Conservation (phyloP, 2,113 vertebrate species). For the Serinus canaria region DNA sequence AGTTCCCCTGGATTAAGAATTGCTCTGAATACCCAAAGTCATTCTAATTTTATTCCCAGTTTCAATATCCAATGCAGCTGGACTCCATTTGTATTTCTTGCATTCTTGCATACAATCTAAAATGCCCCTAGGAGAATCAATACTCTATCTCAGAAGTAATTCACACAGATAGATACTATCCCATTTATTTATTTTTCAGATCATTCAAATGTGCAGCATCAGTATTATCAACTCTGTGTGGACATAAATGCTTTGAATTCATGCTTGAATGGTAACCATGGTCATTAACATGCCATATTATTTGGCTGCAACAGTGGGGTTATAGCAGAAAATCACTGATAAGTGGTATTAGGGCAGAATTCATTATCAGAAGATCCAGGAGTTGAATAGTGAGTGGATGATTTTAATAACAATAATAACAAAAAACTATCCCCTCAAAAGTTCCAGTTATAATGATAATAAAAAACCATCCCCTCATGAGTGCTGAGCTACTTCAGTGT, state of each 20-base stretch:
- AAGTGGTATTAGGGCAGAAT: neutral
- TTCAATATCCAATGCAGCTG: neutral
- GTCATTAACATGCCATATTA: neutral
- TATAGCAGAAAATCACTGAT: neutral
- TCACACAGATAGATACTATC: neutral
- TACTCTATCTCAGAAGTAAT: neutral
- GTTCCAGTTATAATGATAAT: rapidly evolving
- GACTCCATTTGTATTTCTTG: neutral
- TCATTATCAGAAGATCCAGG: neutral
- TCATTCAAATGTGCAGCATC: neutral
- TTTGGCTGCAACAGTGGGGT: neutral
- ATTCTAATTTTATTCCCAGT: neutral
- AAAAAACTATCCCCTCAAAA: neutral
- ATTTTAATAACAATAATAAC: neutral
- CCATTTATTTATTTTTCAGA: neutral
- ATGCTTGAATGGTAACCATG: neutral
- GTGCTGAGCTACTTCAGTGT: neutral
- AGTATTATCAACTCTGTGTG: neutral
- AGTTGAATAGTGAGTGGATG: neutral
- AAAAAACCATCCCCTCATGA: neutral
- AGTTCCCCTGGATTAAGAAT: neutral
- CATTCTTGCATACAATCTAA: neutral
- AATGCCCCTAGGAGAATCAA: neutral
- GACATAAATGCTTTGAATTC: neutral
- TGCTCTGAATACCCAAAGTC: neutral